A percentile compares a stretch with the other conserved stretches of the same genome.
Evolutionary conservation across 1,140 invertebrate genomes (phyloP).

Genomic region (Nixonia krombeini): DNA sequence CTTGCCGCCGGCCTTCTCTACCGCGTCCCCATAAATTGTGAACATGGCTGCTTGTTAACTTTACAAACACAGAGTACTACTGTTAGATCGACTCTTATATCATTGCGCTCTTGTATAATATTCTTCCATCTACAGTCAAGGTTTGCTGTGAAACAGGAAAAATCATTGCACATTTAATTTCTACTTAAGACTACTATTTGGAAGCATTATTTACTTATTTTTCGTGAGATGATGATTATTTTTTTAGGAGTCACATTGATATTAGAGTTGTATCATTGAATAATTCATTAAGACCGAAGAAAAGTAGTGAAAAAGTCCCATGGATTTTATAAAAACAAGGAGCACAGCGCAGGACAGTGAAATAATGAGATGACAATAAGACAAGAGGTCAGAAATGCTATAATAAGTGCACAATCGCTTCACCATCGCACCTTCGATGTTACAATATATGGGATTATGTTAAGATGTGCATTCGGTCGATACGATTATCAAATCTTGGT

Average conservation of each 20-base stretch:
- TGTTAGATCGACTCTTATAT: slow-evolving; percentile 50
- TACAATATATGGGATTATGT: background rate
- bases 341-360: background rate
- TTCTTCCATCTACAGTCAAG: background rate
- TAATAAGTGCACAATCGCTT: slow-evolving; percentile 5
- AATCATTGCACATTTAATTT: background rate
- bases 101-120: slow-evolving; percentile 7
- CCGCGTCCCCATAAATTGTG: slow-evolving; percentile 49
- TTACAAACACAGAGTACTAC: slow-evolving; percentile 57
- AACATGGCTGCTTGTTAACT: slow-evolving; percentile 65
- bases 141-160: no score
- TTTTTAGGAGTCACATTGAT: slow-evolving; percentile 20
- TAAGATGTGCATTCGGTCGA: slow-evolving; percentile 11
- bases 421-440: background rate
- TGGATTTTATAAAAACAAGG: background rate
- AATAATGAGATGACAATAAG: background rate
- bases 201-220: no score
- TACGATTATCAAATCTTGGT: slow-evolving; percentile 56
- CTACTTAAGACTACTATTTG: no score
- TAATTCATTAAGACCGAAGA: slow-evolving; percentile 52
- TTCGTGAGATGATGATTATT: no score
- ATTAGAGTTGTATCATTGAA: slow-evolving; percentile 44
- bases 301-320: background rate
- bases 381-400: background rate
- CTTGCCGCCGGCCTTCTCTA: slow-evolving; percentile 56